A percentile compares a stretch with the other conserved stretches of the same genome.
Evolutionary conservation across 2,797 vertebrate species (phyloP).

Genomic region (Acipenser oxyrinchus): DNA sequence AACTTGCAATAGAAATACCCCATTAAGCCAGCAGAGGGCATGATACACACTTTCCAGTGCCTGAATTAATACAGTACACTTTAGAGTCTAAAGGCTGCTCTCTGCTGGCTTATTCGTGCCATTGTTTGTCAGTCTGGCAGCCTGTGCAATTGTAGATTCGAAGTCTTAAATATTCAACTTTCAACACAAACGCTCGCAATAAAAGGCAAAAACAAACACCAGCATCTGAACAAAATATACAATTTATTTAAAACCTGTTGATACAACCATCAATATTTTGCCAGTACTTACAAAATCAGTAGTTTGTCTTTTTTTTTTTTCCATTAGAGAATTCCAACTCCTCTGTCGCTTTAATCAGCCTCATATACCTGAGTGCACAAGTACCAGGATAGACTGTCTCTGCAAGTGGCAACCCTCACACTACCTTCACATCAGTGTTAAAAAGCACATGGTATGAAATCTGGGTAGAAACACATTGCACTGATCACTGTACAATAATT

Average conservation of each 20-base stretch:
- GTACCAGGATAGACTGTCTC: too few species aligned
- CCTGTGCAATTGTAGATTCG: too few species aligned
- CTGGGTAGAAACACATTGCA: too few species aligned
- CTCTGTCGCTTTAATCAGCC: too few species aligned
- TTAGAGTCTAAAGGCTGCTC: neutral
- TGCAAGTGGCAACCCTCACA: too few species aligned
- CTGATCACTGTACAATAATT: too few species aligned
- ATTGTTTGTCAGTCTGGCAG: neutral
- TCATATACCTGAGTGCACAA: too few species aligned
- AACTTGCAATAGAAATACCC: too few species aligned
- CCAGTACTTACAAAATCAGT: constrained; percentile 70
- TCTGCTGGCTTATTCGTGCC: neutral
- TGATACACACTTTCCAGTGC: too few species aligned
- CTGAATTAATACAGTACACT: neutral
- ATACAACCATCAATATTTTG: constrained; percentile 57
- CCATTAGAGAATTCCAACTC: constrained; percentile 33
- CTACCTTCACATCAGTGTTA: too few species aligned
- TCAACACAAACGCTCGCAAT: neutral
- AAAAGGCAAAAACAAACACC: constrained; percentile 27
- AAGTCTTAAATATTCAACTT: neutral
- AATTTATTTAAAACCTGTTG: constrained; percentile 74
- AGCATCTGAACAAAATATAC: constrained; percentile 61
- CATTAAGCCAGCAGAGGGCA: too few species aligned
- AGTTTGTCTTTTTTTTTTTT: constrained; percentile 39
- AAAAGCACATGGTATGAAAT: too few species aligned